Conservation (phyloP, 1,140 invertebrate species). For the Dermatophagoides farinae region DNA sequence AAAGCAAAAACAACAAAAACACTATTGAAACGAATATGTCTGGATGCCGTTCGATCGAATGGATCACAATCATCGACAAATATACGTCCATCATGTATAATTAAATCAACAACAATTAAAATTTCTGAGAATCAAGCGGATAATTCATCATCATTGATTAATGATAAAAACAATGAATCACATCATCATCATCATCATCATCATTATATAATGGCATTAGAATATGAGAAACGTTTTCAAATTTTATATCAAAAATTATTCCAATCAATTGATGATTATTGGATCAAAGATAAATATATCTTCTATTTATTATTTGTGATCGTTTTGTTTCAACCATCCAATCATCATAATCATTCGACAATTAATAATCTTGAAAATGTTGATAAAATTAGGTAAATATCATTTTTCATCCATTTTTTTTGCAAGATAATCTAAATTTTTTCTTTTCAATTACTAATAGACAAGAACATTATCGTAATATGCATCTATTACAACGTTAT, state of each 20-base stretch:
- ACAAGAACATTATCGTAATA: not conserved
- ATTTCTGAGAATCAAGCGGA: not conserved
- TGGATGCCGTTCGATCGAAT: not conserved
- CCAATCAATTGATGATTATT: not conserved
- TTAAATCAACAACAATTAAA: not conserved
- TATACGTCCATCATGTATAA: not conserved
- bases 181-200: not conserved
- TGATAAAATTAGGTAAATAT: not conserved
- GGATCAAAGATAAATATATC: not conserved
- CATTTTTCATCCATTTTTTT: not conserved
- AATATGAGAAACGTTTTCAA: not conserved
- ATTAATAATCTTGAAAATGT: not conserved
- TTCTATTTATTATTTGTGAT: not conserved
- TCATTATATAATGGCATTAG: not conserved
- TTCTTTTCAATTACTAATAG: not conserved
- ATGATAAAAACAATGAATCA: not conserved
- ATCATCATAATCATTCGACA: not conserved
- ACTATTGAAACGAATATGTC: not conserved
- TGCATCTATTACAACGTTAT: slow-evolving; percentile 1
- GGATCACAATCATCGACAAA: not conserved
- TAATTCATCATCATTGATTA: not conserved
- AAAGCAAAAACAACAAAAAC: not conserved
- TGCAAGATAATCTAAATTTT: not conserved
- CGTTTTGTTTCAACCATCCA: not conserved
- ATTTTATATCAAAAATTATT: not conserved